Evolutionary conservation across 2,113 vertebrate species (phyloP), one percentile per base, ranked within the genome.

Genomic region (Dipodomys merriami): DNA sequence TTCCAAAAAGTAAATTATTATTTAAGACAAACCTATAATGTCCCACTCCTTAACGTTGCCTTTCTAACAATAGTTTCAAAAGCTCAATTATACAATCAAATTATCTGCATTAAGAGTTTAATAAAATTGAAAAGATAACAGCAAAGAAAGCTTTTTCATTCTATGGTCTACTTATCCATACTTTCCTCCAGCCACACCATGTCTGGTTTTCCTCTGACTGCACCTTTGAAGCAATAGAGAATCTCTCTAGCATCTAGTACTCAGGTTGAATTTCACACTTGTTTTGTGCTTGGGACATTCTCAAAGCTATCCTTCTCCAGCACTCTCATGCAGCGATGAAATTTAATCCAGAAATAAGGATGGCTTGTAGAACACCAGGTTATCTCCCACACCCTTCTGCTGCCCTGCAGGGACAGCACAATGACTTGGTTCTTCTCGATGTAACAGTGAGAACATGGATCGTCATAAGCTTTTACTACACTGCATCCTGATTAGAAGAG

Each of bases 61-160:
- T 71, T 78, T 69, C 16, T 33, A 76, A 83, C 46, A 25, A 12
- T 86, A 87, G 3, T 4, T 71, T 83, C 64, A 30, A 80, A 60
- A 71, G 15, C 10, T 20, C 68, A 81, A n/a, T 72, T 60, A 57
- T 35, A 7, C 46, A 30, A 53, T 49, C 27, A 39, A 68, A 60
- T 46, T 86, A 6, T 68, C 68, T 65, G 16, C 78, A 76, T 18
- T 83, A 74, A 91, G 53, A 73, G 83, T 33, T 81, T 69, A 93
- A 84, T 65, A 91, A 60, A 88, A 76, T 16, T 35, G 69, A 91
- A 25, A 19, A 69, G 4, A 30, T 64, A 23, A 68, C 3, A 71
- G n/a, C 10, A 83, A 88, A 95, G 33, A 22, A 84, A 91, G 39
- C 18, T 16, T 49, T 90, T 35, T 72, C 46, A n/a, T 65, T 88